phyloP scores from a whole-genome alignment of 2,797 vertebrate species.

The Mormyrops attenuatus region DNA sequence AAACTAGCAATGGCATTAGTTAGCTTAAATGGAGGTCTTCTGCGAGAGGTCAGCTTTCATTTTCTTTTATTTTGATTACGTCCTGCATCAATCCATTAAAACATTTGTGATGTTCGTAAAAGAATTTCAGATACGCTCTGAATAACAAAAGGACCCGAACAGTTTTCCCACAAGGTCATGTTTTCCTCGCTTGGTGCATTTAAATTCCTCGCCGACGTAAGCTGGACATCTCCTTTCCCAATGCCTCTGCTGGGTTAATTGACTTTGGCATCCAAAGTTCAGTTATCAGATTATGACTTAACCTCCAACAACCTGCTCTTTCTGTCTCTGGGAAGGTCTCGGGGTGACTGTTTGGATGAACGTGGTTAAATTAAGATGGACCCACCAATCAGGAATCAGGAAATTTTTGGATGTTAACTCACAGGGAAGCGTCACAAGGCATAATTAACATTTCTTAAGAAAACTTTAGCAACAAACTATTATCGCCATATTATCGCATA shows the following conservation, averaged over 20 bases:
- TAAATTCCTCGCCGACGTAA: neutral
- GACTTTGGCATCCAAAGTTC: slow-evolving; percentile 3
- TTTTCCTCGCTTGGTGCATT: neutral
- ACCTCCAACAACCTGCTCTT: slow-evolving; percentile 1
- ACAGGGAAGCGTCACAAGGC: neutral
- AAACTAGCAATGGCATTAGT: neutral
- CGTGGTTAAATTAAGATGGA: neutral
- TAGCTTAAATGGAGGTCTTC: neutral
- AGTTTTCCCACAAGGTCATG: neutral
- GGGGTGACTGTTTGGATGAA: neutral
- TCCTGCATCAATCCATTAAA: neutral
- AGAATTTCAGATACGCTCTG: neutral
- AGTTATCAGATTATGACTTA: slow-evolving; percentile 1
- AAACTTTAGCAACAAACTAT: neutral
- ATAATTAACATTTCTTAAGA: neutral
- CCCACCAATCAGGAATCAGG: neutral
- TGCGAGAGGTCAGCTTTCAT: neutral
- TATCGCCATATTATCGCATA: neutral
- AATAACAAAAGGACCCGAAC: neutral
- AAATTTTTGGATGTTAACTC: neutral
- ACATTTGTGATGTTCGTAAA: slow-evolving; percentile 4
- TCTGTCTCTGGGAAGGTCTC: neutral
- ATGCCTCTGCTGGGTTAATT: neutral
- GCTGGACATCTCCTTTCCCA: neutral
- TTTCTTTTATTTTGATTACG: neutral